These are phyloP conservation scores for Xylocampa areola DNA, from an alignment of 2,888 invertebrate genomes.

Conservation along the genomic window DNA sequence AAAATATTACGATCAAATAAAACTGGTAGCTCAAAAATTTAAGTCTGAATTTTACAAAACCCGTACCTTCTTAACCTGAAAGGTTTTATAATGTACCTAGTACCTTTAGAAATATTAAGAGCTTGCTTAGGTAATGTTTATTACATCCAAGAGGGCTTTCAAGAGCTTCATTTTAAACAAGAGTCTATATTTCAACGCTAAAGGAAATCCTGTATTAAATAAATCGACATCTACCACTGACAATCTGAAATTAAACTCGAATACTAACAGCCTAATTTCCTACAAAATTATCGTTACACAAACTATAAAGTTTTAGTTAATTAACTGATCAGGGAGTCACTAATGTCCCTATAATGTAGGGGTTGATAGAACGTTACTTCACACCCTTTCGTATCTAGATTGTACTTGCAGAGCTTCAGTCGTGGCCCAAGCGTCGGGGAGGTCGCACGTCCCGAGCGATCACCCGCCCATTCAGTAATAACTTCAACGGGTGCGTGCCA, in stretches of 20 bases:
- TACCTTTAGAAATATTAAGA: slow-evolving; percentile 19
- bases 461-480: slow-evolving; percentile 15
- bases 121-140: slow-evolving; percentile 1
- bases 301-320: slow-evolving; percentile 59
- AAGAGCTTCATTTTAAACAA: slow-evolving; percentile 7
- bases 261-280: slow-evolving; percentile 41
- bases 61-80: slow-evolving; percentile 10
- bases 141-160: not conserved
- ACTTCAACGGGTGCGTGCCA: slow-evolving; percentile 50
- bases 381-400: slow-evolving; percentile 59
- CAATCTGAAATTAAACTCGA: slow-evolving; percentile 16
- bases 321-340: slow-evolving; percentile 62
- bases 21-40: slow-evolving; percentile 31
- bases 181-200: slow-evolving; percentile 18
- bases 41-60: slow-evolving; percentile 36
- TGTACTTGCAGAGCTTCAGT: slow-evolving; percentile 50
- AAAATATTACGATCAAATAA: slow-evolving; percentile 50
- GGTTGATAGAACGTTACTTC: slow-evolving; percentile 62
- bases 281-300: slow-evolving; percentile 43
- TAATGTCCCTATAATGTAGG: slow-evolving; percentile 59
- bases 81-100: slow-evolving; percentile 19
- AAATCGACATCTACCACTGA: slow-evolving; percentile 12
- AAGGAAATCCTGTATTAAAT: slow-evolving; percentile 15
- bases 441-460: slow-evolving; percentile 48
- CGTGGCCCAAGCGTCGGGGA: slow-evolving; percentile 33